phyloP scores from a whole-genome alignment of 2,888 invertebrate genomes.

The Tupiocoris notatus region DNA sequence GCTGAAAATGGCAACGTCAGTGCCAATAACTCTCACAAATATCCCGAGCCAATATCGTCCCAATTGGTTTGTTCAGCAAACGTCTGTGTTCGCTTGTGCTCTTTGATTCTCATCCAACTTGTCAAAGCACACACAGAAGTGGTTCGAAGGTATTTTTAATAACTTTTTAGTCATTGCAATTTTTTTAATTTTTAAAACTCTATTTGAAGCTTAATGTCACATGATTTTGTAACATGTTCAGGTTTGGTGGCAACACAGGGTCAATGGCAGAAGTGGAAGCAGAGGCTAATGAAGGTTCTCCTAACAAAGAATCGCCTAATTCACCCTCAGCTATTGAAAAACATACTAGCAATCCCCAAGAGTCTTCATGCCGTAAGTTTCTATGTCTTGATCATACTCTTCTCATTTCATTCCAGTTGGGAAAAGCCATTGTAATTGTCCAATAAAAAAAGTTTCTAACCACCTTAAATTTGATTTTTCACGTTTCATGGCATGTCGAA shows the following conservation, averaged over 20 bases:
- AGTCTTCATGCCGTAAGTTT: background rate
- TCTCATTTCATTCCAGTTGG: no score
- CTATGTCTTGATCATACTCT: no score
- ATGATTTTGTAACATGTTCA: slow-evolving; percentile 7
- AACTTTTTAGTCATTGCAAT: background rate
- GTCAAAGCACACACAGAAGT: slow-evolving; percentile 77
- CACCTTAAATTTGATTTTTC: no score
- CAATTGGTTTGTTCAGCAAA: slow-evolving; percentile 52
- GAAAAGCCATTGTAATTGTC: no score
- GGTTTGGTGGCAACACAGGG: slow-evolving; percentile 45
- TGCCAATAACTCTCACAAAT: background rate
- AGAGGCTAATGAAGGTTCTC: background rate
- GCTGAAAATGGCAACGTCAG: slow-evolving; percentile 27
- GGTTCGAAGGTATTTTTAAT: slow-evolving; percentile 54
- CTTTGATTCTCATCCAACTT: slow-evolving; percentile 74
- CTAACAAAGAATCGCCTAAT: slow-evolving; percentile 42
- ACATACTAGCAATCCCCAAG: background rate
- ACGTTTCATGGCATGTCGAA: no score
- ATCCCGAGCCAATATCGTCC: slow-evolving; percentile 10
- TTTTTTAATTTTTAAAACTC: background rate
- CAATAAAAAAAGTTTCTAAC: no score
- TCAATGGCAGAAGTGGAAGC: slow-evolving; percentile 40
- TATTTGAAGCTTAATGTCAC: background rate
- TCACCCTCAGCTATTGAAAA: slow-evolving; percentile 9
- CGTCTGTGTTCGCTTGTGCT: slow-evolving; percentile 73